Base-by-base conservation (phyloP, 2,113 vertebrate genomes). In the Pseudolaguvia tuberculata region DNA sequence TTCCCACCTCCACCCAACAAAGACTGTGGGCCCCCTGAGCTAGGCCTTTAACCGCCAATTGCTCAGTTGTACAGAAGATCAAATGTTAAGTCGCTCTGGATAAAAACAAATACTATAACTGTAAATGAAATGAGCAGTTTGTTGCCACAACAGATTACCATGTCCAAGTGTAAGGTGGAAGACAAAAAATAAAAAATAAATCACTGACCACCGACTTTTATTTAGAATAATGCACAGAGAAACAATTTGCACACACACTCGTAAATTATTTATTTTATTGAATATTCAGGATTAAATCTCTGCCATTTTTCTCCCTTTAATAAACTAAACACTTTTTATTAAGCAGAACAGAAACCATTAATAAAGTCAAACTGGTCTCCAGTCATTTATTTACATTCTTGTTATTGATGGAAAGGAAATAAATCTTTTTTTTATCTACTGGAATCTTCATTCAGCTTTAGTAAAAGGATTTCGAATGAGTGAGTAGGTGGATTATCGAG, bases 211-310 rank as follows among this genome's bases (percentile, higher is more conserved):
- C 11, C 50, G 78, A 23, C 68, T 31, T 84, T 84, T 84, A 84
- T 84, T 84, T 75, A 73, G 23, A 59, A 81, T 74, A 59, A 61
- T 76, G 65, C 73, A 65, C 77, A 81, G 59, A 72, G 55, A 76
- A 81, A 72, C 86, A 88, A 63, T 51, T 65, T 84, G 83, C 86
- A 88, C 86, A 86, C 87, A 84, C 27, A 85, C 53, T 83, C 72
- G 78, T 86, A 12, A 42, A 70, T 77, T 12, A 85, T 74, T 79
- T 53, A 77, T 88, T 90, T 87, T 90, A 87, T 87, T 88, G 73
- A 83, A 85, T 72, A 80, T 73, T 61, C 68, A 50, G 42, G 47
- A 76, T 78, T 25, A 66, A 79, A 76, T 21, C 55, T 81, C 75
- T 75, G 77, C 55, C 78, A 68, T 66, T 61, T 70, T 61, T 59